Evolutionary conservation across 2,113 vertebrate genomes (phyloP).

Genomic region (Stictonetta naevosa): DNA sequence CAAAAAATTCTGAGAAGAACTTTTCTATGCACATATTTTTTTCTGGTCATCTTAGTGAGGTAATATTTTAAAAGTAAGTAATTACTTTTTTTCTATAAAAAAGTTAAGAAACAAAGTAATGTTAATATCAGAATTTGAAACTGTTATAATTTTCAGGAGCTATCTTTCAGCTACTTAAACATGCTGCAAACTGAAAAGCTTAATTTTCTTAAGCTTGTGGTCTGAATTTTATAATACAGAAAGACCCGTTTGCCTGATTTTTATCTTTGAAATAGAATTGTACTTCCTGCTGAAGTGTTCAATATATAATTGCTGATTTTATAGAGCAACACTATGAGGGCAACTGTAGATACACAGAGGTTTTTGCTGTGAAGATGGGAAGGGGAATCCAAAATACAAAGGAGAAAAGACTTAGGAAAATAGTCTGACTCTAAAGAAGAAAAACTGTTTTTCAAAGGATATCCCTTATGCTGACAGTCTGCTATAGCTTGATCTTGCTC

Average conservation of each 20-base stretch:
- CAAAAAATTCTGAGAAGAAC: not conserved
- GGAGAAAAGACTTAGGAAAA: constrained; percentile 23
- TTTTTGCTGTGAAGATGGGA: not conserved
- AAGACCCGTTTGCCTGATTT: not conserved
- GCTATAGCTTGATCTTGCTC: constrained; percentile 68
- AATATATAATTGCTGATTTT: not conserved
- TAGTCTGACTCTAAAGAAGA: constrained; percentile 22
- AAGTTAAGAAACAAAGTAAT: not conserved
- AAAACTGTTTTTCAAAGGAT: constrained; percentile 83
- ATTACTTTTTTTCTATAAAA: not conserved
- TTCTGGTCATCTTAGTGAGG: not conserved
- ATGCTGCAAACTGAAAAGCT: not conserved
- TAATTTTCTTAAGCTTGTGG: not conserved
- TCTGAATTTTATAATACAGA: not conserved
- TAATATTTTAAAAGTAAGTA: not conserved
- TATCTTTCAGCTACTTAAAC: not conserved
- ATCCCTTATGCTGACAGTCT: constrained; percentile 81
- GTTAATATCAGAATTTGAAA: not conserved
- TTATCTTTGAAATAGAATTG: not conserved
- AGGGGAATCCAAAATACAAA: constrained; percentile 9
- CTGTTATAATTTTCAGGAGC: not conserved
- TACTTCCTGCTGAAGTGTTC: not conserved
- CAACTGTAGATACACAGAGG: not conserved
- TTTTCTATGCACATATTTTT: not conserved
- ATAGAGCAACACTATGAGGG: not conserved